Evolutionary conservation across 1,140 invertebrate genomes (phyloP).

Genomic region (Leptopilina boulardi): DNA sequence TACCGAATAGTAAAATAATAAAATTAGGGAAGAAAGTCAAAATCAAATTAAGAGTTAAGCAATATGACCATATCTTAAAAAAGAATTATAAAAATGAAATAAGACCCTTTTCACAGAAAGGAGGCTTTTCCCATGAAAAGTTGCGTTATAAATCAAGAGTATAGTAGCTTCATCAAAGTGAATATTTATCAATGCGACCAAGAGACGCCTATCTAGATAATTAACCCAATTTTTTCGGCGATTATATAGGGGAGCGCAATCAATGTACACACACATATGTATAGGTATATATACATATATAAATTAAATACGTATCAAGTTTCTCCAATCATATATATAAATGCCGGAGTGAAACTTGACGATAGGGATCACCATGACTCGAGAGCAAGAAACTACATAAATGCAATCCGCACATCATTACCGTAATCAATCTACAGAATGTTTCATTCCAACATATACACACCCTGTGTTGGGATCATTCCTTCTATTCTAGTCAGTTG

Average conservation of each 20-base stretch:
- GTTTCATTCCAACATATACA: no score
- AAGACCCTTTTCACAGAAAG: not conserved
- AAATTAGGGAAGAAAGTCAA: no score
- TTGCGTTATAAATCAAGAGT: not conserved
- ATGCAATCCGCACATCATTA: no score
- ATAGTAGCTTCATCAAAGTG: not conserved
- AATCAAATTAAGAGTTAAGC: no score
- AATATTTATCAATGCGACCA: not conserved
- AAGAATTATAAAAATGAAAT: not conserved
- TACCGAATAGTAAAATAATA: no score
- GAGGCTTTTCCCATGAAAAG: slow-evolving; percentile 10
- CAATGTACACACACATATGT: not conserved
- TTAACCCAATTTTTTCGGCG: slow-evolving; percentile 16
- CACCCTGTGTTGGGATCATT: no score
- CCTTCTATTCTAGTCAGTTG: no score
- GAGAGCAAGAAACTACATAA: no score
- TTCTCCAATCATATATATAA: not conserved
- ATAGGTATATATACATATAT: not conserved
- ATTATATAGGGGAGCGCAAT: not conserved
- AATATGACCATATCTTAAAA: not conserved
- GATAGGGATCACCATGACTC: no score
- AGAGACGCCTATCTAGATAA: slow-evolving; percentile 13
- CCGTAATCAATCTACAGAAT: no score
- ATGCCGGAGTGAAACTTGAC: no score
- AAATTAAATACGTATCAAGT: not conserved